Base-by-base conservation (phyloP, 2,888 invertebrate species). In the Lasius fuliginosus region DNA sequence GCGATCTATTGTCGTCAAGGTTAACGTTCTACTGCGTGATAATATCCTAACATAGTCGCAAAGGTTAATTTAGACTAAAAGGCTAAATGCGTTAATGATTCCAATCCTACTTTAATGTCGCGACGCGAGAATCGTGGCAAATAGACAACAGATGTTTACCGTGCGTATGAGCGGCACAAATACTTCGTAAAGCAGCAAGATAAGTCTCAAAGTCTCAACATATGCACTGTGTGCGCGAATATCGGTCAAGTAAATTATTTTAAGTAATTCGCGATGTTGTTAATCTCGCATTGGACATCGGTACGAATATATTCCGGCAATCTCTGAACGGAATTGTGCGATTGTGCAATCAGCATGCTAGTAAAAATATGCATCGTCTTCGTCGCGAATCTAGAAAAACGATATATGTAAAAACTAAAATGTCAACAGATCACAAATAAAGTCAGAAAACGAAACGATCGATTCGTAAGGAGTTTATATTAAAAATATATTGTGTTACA, bases 1-100 rank as follows among this genome's bases (percentile, higher is more conserved):
- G 53, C 18, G 68, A 85, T 88, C 83, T 83, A 86, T 86, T 89
- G 82, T 71, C 64, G 40, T 40, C 89, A 89, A 89, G 87, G 87
- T 86, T 83, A 89, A 87, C 75, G 69, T 68, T 68, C 76, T 40
- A 75, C 67, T 73, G 84, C 73, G 71, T 58, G 83, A 87, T 87
- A 86, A 85, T 82, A 62, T 67, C 75, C 83, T 2, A 12, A 62
- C n/a, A 76, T 56, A 65, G 81, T 46, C 23, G 67, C 84, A 83
- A 84, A 62, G 69, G 58, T 65, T 77, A 85, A 79, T 83, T 84
- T 79, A 73, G 60, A 46, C 56, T 75, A 83, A 84, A 83, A 82
- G 46, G 64, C 75, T 49, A 79, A 75, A 75, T 62, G 62, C 65
- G 73, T 65, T 82, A 82, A 82, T 82, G 58, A 84, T 68, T 49